phyloP scores from a whole-genome alignment of 1,140 invertebrate species.

The Drosophila burlai region DNA sequence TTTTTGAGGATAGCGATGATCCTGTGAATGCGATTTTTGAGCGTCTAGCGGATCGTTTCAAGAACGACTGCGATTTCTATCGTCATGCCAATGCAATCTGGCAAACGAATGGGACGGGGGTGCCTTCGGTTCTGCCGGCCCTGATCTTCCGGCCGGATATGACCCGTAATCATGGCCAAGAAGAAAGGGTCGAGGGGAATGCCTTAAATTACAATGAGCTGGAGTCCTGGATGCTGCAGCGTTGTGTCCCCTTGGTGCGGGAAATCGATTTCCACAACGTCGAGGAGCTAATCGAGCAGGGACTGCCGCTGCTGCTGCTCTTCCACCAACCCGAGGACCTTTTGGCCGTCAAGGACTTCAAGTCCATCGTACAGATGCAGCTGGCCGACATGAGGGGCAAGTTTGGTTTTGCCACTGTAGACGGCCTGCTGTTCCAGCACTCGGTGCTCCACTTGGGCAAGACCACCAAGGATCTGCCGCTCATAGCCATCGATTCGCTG shows the following conservation, averaged over 20 bases:
- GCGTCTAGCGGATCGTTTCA: slow-evolving; percentile 46
- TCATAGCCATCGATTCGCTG: slow-evolving; percentile 67
- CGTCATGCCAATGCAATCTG: neutral
- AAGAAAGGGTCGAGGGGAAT: slow-evolving; percentile 22
- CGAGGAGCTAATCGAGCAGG: slow-evolving; percentile 64
- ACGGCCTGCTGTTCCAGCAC: slow-evolving; percentile 49
- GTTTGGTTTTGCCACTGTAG: slow-evolving; percentile 54
- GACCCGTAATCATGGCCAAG: slow-evolving; percentile 30
- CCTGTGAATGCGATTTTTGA: neutral
- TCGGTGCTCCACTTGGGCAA: slow-evolving; percentile 49
- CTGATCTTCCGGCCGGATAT: slow-evolving; percentile 55
- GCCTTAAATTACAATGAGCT: neutral
- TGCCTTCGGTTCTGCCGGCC: slow-evolving; percentile 26
- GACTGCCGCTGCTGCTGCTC: slow-evolving; percentile 52
- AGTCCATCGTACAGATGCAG: slow-evolving; percentile 56
- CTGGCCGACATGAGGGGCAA: slow-evolving; percentile 10
- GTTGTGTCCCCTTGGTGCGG: slow-evolving; percentile 55
- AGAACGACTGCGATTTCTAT: slow-evolving; percentile 65
- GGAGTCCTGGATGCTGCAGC: slow-evolving; percentile 39
- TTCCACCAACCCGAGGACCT: slow-evolving; percentile 45
- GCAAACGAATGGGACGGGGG: neutral
- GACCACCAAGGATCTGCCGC: slow-evolving; percentile 31
- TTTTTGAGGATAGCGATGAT: slow-evolving; percentile 4
- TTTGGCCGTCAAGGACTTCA: slow-evolving; percentile 46
- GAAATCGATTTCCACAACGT: slow-evolving; percentile 57